phyloP scores from a whole-genome alignment of 2,888 invertebrate genomes.

The Nezara viridula region DNA sequence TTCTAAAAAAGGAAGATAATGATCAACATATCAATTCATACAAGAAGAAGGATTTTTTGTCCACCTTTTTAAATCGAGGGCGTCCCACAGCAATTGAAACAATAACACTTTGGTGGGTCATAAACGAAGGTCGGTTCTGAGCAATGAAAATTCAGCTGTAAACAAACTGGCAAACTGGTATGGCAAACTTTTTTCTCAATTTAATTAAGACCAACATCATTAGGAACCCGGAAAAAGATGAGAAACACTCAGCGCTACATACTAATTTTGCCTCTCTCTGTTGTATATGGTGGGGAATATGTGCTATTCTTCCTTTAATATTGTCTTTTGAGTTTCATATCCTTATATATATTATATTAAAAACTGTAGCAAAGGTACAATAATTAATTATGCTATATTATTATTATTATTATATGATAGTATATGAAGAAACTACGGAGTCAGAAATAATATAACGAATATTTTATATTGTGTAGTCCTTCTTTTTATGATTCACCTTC shows the following conservation, averaged over 20 bases:
- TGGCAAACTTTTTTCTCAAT: conserved; percentile 35
- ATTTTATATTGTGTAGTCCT: too few relatives aligned
- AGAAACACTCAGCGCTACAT: conserved; percentile 1
- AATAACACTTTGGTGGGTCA: conserved; percentile 1
- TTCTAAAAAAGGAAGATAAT: not conserved
- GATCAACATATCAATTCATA: not conserved
- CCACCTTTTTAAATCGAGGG: not conserved
- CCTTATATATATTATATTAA: too few relatives aligned
- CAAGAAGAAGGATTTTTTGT: not conserved
- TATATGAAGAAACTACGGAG: too few relatives aligned
- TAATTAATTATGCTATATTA: too few relatives aligned
- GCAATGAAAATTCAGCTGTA: not conserved
- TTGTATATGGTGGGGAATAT: not conserved
- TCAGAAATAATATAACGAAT: too few relatives aligned
- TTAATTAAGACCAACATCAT: conserved; percentile 50
- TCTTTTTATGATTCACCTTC: too few relatives aligned
- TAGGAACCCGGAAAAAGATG: conserved; percentile 10
- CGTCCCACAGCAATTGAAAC: not conserved
- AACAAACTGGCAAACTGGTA: not conserved
- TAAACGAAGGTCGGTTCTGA: not conserved
- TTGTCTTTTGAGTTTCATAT: not conserved
- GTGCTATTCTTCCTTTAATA: not conserved
- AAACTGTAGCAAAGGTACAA: too few relatives aligned
- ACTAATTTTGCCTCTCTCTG: not conserved
- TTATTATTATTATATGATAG: too few relatives aligned